These are phyloP conservation scores for Callocephalon fimbriatum DNA, from an alignment of 2,113 vertebrate species.

Conservation along the genomic window DNA sequence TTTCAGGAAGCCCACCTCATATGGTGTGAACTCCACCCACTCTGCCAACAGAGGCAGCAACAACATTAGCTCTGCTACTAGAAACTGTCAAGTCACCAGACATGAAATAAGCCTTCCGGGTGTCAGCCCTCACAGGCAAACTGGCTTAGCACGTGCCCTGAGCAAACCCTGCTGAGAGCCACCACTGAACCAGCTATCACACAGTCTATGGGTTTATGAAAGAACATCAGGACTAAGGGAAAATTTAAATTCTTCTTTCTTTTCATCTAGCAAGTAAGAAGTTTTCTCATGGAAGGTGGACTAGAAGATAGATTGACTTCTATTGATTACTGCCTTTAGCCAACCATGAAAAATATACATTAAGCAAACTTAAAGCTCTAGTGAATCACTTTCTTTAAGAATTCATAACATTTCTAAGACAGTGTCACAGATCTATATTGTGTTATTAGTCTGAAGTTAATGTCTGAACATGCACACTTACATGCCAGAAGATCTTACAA, in stretches of 20 bases:
- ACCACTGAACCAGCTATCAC: neutral
- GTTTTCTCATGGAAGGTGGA: neutral
- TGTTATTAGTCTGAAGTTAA: neutral
- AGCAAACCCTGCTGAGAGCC: neutral
- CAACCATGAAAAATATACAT: neutral
- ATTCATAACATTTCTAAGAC: neutral
- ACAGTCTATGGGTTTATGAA: neutral
- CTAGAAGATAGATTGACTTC: neutral
- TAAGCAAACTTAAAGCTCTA: neutral
- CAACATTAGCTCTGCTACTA: neutral
- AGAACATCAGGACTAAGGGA: neutral
- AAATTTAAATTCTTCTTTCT: neutral
- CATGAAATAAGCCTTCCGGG: neutral
- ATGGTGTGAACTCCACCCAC: slow-evolving; percentile 90
- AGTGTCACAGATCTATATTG: neutral
- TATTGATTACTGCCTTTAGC: neutral
- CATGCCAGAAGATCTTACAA: neutral
- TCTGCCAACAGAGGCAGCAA: slow-evolving; percentile 60
- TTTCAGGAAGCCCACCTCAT: slow-evolving; percentile 86
- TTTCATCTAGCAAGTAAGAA: neutral
- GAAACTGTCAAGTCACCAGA: rapidly evolving
- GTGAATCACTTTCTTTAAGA: neutral
- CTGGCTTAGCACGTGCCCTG: neutral
- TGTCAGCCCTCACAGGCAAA: rapidly evolving
- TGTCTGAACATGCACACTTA: neutral